A percentile compares a stretch with the other conserved stretches of the same genome.
phyloP scores from a whole-genome alignment of 2,888 invertebrate genomes.

The Erebia aethiops region DNA sequence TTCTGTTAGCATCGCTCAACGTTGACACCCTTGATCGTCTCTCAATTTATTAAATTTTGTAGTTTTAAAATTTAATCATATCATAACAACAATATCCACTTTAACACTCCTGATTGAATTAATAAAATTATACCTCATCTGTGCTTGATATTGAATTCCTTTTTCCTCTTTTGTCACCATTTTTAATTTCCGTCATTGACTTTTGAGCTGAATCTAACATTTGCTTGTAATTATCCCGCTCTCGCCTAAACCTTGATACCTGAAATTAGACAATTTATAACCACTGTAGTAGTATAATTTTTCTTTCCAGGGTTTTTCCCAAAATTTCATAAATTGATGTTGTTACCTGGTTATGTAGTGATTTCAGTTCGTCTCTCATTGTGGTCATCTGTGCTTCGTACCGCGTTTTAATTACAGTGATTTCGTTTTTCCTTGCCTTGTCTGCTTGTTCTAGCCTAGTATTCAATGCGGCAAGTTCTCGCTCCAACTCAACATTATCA shows the following conservation, averaged over 20 bases:
- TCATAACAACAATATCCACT: too few species aligned
- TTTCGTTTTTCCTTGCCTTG: constrained; percentile 88
- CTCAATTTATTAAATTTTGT: too few species aligned
- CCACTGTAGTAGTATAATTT: neutral
- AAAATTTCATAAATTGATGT: neutral
- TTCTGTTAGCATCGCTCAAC: too few species aligned
- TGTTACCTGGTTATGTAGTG: constrained; percentile 82
- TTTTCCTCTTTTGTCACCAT: constrained; percentile 80
- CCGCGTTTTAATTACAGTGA: constrained; percentile 90
- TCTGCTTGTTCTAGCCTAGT: constrained; percentile 86
- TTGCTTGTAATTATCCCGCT: constrained; percentile 94
- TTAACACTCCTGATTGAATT: too few species aligned
- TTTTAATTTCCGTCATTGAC: constrained; percentile 90
- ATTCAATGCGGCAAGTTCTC: constrained; percentile 88
- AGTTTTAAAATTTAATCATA: too few species aligned
- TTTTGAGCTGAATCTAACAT: constrained; percentile 95
- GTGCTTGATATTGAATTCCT: constrained; percentile 87
- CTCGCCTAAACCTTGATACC: constrained; percentile 90
- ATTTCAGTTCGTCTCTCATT: constrained; percentile 91
- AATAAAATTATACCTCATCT: constrained; percentile 83
- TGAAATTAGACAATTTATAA: constrained; percentile 45
- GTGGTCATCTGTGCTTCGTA: constrained; percentile 93
- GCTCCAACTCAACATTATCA: constrained; percentile 89
- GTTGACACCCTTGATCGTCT: too few species aligned
- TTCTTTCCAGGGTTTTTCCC: neutral